Conservation (phyloP, 2,797 vertebrate genomes). For the Spinus olivaceus region DNA sequence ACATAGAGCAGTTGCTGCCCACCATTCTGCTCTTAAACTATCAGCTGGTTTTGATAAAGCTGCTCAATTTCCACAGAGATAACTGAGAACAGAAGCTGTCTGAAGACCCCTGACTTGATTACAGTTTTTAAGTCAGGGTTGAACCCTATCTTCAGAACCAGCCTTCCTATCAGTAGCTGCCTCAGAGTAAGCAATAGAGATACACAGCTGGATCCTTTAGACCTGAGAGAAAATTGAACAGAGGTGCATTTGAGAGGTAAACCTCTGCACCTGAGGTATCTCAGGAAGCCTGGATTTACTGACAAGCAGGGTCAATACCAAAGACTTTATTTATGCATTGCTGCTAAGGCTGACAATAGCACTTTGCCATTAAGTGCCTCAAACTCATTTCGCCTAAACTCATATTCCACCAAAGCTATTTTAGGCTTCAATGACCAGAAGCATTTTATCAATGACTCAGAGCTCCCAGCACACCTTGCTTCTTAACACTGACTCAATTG, state of each 20-base stretch:
- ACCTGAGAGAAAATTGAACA: neutral
- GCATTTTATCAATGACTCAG: neutral
- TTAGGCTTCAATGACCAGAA: neutral
- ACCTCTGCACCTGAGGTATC: neutral
- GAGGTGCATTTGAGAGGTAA: neutral
- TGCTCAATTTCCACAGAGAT: slow-evolving; percentile 25
- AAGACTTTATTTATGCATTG: neutral
- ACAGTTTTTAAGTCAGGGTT: slow-evolving; percentile 3
- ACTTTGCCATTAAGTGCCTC: neutral
- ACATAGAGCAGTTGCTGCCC: neutral
- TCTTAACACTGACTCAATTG: neutral
- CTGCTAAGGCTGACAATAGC: neutral
- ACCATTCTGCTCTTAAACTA: neutral
- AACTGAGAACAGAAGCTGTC: neutral
- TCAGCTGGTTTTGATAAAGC: slow-evolving; percentile 24
- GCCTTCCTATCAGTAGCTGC: neutral
- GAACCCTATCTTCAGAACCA: slow-evolving; percentile 7
- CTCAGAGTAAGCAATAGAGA: neutral
- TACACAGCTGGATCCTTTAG: neutral
- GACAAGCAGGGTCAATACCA: neutral
- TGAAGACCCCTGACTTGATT: slow-evolving; percentile 4
- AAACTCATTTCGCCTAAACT: neutral
- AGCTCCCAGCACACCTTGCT: neutral
- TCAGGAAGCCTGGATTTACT: neutral
- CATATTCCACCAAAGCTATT: neutral